A percentile compares a stretch with the other conserved stretches of the same genome.
Conservation (phyloP, 2,113 vertebrate species). For the Butorides virescens region DNA sequence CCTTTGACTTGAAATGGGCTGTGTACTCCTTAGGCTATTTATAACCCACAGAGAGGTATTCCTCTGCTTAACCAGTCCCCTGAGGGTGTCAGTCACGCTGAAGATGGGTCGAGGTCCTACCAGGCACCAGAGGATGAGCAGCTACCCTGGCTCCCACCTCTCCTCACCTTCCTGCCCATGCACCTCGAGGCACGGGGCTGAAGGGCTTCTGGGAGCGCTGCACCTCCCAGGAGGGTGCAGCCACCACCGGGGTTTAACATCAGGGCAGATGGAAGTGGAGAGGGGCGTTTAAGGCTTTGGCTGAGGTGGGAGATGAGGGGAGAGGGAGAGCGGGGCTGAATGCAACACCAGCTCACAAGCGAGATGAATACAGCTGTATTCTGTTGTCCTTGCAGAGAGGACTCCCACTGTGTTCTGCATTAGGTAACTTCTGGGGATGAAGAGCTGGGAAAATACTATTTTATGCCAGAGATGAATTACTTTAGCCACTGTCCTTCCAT, state of each 20-base stretch:
- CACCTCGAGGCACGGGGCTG: accelerated
- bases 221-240: neutral
- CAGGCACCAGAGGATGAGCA: neutral
- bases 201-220: neutral
- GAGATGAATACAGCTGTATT: neutral
- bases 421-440: neutral
- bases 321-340: neutral
- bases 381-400: neutral
- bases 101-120: neutral
- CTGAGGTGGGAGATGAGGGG: neutral
- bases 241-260: accelerated
- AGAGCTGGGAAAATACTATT: neutral
- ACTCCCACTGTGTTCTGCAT: neutral
- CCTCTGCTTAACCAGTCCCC: neutral
- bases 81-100: neutral
- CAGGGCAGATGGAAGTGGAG: neutral
- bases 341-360: neutral
- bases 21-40: neutral
- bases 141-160: neutral
- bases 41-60: neutral
- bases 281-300: neutral
- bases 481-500: neutral
- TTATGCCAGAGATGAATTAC: neutral
- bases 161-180: neutral
- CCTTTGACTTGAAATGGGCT: neutral